These are phyloP conservation scores for Calliphora vicina DNA, from an alignment of 1,140 invertebrate species.

Conservation along the genomic window DNA sequence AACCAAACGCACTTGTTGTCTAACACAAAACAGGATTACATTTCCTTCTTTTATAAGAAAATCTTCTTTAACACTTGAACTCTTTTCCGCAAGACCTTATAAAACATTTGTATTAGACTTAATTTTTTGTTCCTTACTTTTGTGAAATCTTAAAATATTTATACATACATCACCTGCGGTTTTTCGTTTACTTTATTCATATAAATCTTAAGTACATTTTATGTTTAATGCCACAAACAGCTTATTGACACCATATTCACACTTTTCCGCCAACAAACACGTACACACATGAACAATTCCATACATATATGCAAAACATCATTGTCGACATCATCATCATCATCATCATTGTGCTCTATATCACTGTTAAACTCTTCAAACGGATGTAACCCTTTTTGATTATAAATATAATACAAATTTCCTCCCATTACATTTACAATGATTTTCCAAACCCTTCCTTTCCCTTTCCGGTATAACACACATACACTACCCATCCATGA, in stretches of 20 bases:
- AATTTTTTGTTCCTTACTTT: not conserved
- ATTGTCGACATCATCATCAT: not conserved
- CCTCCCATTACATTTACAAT: not conserved
- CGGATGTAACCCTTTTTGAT: slow-evolving; percentile 27
- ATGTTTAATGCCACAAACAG: slow-evolving; percentile 19
- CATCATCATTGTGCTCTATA: not conserved
- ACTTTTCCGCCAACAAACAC: not conserved
- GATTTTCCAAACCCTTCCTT: not conserved
- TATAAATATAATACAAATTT: not conserved
- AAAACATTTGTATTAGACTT: not conserved
- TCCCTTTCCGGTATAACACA: no score
- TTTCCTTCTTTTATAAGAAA: slow-evolving; percentile 15
- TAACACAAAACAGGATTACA: not conserved
- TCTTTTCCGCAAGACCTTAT: not conserved
- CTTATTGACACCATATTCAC: slow-evolving; percentile 34
- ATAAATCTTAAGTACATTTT: slow-evolving; percentile 27
- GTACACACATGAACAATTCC: not conserved
- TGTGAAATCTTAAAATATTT: not conserved
- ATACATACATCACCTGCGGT: slow-evolving; percentile 10
- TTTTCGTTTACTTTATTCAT: slow-evolving; percentile 19
- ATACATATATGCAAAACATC: no score
- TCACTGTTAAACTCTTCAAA: not conserved
- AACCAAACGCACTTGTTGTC: not conserved
- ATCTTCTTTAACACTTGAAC: slow-evolving; percentile 34
- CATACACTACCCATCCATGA: not conserved